Base-by-base conservation (phyloP, 1,140 invertebrate species). In the Galendromus occidentalis region DNA sequence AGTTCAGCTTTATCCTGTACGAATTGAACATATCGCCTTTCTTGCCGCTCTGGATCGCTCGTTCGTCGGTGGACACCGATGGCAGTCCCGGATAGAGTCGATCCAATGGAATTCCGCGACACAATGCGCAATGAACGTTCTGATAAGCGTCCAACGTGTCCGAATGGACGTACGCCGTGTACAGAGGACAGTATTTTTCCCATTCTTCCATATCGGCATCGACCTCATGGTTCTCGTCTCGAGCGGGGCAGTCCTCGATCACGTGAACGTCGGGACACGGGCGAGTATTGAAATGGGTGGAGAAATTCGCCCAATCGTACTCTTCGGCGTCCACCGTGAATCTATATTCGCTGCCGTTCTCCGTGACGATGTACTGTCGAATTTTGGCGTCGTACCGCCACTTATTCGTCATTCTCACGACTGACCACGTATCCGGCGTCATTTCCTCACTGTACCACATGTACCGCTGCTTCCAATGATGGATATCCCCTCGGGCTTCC, bases 401-500 rank as follows among this genome's bases (percentile, higher is more conserved):
- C 22, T 59, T 14, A 33, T 59, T 59, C 2, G 51, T 59, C 51
- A 59, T 29, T 29, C 51, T 25, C 5, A 59, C 51, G 1, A 59
- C 51, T 33, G 51, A 59, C 51, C 51, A 59, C n/a, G 51, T 59
- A 33, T 59, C 51, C 1, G 51, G 51, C 12, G 51, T 59, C 51
- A 59, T 59, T 25, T 59, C 51, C 51, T 59, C 51, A 59, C 51
- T 59, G 22, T 29, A 59, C 51, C 51, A 59, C 51, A 59, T 59
- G 51, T 59, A 59, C 33, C 51, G 51, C 20, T 59, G 51, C 9
- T 59, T 59, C 51, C 51, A 59, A 22, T 59, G 51, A 59, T 59
- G 33, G 9, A 59, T 59, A 25, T 59, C 51, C 2, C 51, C 51
- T 29, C 51, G 51, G 2, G 51, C 51, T 9, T 59, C 51, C 9